Percentiles rank a stretch among this genome's conserved stretches.
Evolutionary conservation across 2,888 invertebrate species (phyloP).

Genomic region (Drosophila imparisetae): DNA sequence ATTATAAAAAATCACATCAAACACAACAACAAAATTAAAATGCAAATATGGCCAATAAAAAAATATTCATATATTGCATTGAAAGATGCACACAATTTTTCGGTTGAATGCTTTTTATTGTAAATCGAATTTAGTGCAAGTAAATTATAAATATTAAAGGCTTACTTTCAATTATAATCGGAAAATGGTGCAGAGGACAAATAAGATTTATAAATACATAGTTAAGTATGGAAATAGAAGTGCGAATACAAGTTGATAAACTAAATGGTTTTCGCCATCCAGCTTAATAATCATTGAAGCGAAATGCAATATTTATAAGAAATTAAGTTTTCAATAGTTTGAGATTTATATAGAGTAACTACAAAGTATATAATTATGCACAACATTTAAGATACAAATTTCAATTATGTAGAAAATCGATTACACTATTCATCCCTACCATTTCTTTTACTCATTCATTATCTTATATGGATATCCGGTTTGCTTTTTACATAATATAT

Average conservation of each 20-base stretch:
- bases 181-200: slow-evolving; percentile 1
- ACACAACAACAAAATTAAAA: slow-evolving; percentile 15
- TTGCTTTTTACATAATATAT: slow-evolving; percentile 41
- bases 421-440: background rate
- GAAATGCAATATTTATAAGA: background rate
- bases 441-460: slow-evolving; percentile 14
- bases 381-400: background rate
- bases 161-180: slow-evolving; percentile 17
- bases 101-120: slow-evolving; percentile 22
- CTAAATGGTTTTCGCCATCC: background rate
- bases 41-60: slow-evolving; percentile 32
- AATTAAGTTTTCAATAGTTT: background rate
- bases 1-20: slow-evolving; percentile 25
- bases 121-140: slow-evolving; percentile 39
- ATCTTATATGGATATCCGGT: slow-evolving; percentile 6
- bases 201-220: background rate
- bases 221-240: background rate
- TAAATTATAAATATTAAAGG: slow-evolving; percentile 37
- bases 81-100: slow-evolving; percentile 14
- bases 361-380: background rate
- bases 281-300: too few species aligned
- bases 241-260: background rate
- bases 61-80: slow-evolving; percentile 26
- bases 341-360: background rate
- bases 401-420: background rate